Evolutionary conservation across 1,140 invertebrate species (phyloP).

Genomic region (Dermatophagoides farinae): DNA sequence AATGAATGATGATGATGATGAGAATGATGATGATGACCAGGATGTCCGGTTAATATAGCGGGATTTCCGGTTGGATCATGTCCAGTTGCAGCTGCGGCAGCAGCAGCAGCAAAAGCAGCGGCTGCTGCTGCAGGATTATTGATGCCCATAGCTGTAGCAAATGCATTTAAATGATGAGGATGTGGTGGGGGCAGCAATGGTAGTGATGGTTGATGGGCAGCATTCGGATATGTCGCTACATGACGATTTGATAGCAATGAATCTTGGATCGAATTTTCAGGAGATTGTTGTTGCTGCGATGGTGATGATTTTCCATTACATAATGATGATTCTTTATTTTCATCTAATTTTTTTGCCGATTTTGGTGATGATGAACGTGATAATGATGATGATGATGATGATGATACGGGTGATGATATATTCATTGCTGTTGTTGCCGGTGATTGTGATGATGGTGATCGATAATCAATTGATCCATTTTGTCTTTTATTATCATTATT

Average conservation of each 20-base stretch:
- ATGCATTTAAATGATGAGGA: no score
- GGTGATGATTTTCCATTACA: background rate
- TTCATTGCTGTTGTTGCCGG: background rate
- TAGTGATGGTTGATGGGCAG: no score
- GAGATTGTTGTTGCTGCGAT: background rate
- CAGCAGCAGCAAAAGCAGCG: conserved; percentile 2
- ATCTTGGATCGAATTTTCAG: background rate
- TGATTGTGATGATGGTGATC: background rate
- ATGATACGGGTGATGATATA: background rate
- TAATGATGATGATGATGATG: background rate
- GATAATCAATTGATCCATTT: background rate
- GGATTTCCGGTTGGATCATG: background rate
- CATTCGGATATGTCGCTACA: no score
- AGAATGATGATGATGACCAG: background rate
- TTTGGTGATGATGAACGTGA: background rate
- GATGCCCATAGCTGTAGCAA: no score
- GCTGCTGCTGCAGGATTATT: background rate
- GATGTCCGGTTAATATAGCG: background rate
- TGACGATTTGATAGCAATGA: no score
- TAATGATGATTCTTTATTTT: background rate
- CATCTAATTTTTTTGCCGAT: background rate
- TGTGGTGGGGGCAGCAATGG: no score
- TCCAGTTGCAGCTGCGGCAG: conserved; percentile 2
- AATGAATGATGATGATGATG: conserved; percentile 14
- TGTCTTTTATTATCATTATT: background rate